Percentiles rank a stretch among this genome's conserved stretches.
Evolutionary conservation across 2,888 invertebrate genomes (phyloP).

Genomic region (Scaptomyza polygonia): DNA sequence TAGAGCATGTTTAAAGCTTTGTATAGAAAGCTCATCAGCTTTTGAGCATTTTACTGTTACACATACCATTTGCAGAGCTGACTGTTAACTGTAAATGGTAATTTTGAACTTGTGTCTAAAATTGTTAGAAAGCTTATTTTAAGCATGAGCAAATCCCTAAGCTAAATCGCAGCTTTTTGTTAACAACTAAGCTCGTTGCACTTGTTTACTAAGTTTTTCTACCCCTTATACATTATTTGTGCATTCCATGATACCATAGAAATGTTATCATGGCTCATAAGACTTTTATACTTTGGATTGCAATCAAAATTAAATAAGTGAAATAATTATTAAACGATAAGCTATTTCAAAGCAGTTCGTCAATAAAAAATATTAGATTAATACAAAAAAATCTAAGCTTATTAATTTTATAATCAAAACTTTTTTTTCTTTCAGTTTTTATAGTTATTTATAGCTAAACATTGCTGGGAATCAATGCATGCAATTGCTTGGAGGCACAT

Average conservation of each 20-base stretch:
- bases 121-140: not conserved
- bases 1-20: conserved; percentile 6
- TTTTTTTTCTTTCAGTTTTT: not conserved
- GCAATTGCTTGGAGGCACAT: not conserved
- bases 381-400: not conserved
- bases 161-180: not conserved
- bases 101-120: not conserved
- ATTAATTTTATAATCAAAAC: not conserved
- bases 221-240: not conserved
- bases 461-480: conserved; percentile 1
- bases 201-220: not conserved
- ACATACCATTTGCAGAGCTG: not conserved
- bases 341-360: not conserved
- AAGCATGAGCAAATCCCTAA: not conserved
- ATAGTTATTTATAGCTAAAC: not conserved
- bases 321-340: not conserved
- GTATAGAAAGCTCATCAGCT: conserved; percentile 37
- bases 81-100: conserved; percentile 2
- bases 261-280: not conserved
- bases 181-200: not conserved
- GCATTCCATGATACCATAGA: not conserved
- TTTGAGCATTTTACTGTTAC: conserved; percentile 29
- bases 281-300: not conserved
- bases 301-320: not conserved
- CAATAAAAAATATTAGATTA: not conserved